A percentile compares a stretch with the other conserved stretches of the same genome.
phyloP scores from a whole-genome alignment of 2,888 invertebrate genomes.

The Lithosia quadra region DNA sequence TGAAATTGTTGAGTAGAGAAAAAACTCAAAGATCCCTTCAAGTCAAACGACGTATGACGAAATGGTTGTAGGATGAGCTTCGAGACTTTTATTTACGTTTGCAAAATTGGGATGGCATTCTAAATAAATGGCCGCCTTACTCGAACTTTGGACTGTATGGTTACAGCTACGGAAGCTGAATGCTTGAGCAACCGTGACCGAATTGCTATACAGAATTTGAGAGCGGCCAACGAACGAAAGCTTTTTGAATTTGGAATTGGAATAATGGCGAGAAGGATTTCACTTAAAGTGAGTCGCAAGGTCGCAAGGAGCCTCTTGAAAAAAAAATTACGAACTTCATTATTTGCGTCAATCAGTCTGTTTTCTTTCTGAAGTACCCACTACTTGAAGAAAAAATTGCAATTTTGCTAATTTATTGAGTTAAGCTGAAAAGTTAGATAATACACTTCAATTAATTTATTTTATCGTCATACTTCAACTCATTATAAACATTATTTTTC shows the following conservation, averaged over 20 bases:
- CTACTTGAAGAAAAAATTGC: slow-evolving; percentile 22
- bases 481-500: neutral
- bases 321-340: slow-evolving; percentile 52
- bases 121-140: neutral
- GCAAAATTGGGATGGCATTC: neutral
- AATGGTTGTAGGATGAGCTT: neutral
- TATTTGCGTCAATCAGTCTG: slow-evolving; percentile 41
- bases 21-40: neutral
- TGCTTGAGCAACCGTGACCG: slow-evolving; percentile 52
- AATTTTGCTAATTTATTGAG: slow-evolving; percentile 26
- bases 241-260: slow-evolving; percentile 65
- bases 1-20: neutral
- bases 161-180: slow-evolving; percentile 47
- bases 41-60: neutral
- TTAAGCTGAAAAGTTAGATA: slow-evolving; percentile 3
- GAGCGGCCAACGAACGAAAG: slow-evolving; percentile 60
- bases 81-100: neutral
- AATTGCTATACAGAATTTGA: slow-evolving; percentile 63
- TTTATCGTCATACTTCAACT: slow-evolving; percentile 1
- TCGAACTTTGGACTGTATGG: slow-evolving; percentile 32
- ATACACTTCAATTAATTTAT: slow-evolving; percentile 29
- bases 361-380: slow-evolving; percentile 21
- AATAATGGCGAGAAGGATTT: slow-evolving; percentile 58
- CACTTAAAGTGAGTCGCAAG: slow-evolving; percentile 42
- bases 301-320: slow-evolving; percentile 46